Conservation (phyloP, 1,140 invertebrate species). For the Bombus balteatus region DNA sequence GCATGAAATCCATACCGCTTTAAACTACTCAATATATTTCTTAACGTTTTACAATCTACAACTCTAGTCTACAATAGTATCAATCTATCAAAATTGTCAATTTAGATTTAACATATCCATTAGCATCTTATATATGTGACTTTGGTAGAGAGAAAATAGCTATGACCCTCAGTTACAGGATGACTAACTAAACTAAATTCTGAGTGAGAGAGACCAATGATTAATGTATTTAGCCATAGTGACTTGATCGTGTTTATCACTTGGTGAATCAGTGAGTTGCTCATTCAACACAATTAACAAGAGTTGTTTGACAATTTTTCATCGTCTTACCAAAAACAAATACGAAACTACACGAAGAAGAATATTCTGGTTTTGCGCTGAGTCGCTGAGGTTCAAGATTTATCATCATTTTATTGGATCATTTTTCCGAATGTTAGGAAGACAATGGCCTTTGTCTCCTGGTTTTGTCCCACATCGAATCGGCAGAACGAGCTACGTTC, state of each 20-base stretch:
- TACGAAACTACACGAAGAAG: not conserved
- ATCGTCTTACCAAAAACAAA: not conserved
- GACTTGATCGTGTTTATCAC: no score
- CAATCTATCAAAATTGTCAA: no score
- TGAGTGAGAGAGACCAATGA: no score
- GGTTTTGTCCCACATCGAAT: not conserved
- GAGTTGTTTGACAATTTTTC: not conserved
- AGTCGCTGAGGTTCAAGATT: constrained; percentile 33
- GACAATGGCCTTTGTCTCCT: constrained; percentile 29
- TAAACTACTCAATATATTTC: not conserved
- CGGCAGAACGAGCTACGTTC: not conserved
- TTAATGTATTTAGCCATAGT: no score
- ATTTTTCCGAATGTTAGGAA: constrained; percentile 20
- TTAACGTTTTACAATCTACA: no score
- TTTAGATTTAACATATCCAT: no score
- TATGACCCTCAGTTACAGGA: no score
- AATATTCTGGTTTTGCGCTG: not conserved
- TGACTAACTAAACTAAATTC: no score
- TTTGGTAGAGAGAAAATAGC: no score
- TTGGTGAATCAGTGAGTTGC: no score
- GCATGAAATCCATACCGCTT: not conserved
- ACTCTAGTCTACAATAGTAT: no score
- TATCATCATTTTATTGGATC: constrained; percentile 44
- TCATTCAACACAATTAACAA: not conserved
- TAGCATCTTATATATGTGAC: no score